Conservation (phyloP, 2,888 invertebrate genomes). For the Pherbina coryleti region DNA sequence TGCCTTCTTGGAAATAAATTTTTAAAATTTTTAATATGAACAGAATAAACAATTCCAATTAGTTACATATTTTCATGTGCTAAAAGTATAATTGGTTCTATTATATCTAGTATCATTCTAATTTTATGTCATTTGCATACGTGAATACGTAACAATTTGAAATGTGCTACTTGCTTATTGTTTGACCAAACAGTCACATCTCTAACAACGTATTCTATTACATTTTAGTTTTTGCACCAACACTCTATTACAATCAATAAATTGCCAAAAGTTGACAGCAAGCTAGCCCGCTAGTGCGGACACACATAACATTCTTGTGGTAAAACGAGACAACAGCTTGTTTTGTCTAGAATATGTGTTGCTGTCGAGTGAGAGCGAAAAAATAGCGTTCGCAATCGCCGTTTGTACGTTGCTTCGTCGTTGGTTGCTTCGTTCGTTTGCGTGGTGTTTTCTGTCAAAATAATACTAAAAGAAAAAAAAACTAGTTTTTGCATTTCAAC, state of each 20-base stretch:
- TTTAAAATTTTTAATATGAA: too few relatives aligned
- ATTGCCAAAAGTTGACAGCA: too few relatives aligned
- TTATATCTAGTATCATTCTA: too few relatives aligned
- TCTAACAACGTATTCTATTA: too few relatives aligned
- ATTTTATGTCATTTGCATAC: too few relatives aligned
- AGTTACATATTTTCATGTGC: too few relatives aligned
- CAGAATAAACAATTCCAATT: too few relatives aligned
- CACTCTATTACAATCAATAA: background rate
- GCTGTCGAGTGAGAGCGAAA: background rate
- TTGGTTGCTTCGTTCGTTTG: constrained; percentile 13
- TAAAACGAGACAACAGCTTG: constrained; percentile 11
- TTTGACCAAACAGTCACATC: too few relatives aligned
- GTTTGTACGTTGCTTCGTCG: constrained; percentile 33
- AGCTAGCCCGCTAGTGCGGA: background rate
- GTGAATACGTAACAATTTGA: too few relatives aligned
- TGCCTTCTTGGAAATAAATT: too few relatives aligned
- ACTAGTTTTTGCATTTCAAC: constrained; percentile 2
- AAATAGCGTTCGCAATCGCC: constrained; percentile 10
- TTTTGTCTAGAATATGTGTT: background rate
- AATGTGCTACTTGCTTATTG: too few relatives aligned
- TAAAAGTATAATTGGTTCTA: too few relatives aligned
- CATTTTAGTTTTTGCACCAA: background rate
- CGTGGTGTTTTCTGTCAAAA: constrained; percentile 43
- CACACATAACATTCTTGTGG: background rate
- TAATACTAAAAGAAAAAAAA: constrained; percentile 5